A percentile compares a stretch with the other conserved stretches of the same genome.
These are phyloP conservation scores for Neodiprion virginianus DNA, from an alignment of 1,140 invertebrate species.

Conservation along the genomic window DNA sequence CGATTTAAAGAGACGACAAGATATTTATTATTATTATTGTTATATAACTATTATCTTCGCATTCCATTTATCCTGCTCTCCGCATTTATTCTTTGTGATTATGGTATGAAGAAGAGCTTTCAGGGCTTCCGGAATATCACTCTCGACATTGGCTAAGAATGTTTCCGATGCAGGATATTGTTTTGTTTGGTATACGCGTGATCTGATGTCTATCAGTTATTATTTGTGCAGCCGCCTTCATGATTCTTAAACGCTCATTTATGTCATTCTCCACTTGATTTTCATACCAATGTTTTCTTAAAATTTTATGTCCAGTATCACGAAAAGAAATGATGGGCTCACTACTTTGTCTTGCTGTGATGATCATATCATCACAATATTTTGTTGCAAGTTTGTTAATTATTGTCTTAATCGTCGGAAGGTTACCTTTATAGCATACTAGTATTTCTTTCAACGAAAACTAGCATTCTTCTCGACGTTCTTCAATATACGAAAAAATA, in stretches of 20 bases:
- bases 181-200: constrained; percentile 37
- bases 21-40: too few species aligned
- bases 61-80: neutral
- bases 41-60: too few species aligned
- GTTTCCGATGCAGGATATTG: constrained; percentile 42
- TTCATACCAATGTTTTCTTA: constrained; percentile 23
- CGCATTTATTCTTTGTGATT: neutral
- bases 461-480: neutral
- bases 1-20: too few species aligned
- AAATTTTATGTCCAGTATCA: constrained; percentile 19
- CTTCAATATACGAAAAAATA: too few species aligned
- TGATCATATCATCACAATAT: constrained; percentile 17
- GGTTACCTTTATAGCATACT: too few species aligned
- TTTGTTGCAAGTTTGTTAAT: constrained; percentile 6
- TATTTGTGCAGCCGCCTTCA: constrained; percentile 34
- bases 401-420: neutral
- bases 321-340: constrained; percentile 18
- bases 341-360: constrained; percentile 8
- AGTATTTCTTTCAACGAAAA: too few species aligned
- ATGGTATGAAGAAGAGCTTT: neutral
- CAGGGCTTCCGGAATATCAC: neutral
- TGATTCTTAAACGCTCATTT: constrained; percentile 30
- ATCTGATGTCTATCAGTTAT: constrained; percentile 36
- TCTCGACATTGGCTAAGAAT: constrained; percentile 9
- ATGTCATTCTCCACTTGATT: constrained; percentile 13